A percentile compares a stretch with the other conserved stretches of the same genome.
These are phyloP conservation scores for Eilema sororculum DNA, from an alignment of 2,888 invertebrate genomes.

Conservation along the genomic window DNA sequence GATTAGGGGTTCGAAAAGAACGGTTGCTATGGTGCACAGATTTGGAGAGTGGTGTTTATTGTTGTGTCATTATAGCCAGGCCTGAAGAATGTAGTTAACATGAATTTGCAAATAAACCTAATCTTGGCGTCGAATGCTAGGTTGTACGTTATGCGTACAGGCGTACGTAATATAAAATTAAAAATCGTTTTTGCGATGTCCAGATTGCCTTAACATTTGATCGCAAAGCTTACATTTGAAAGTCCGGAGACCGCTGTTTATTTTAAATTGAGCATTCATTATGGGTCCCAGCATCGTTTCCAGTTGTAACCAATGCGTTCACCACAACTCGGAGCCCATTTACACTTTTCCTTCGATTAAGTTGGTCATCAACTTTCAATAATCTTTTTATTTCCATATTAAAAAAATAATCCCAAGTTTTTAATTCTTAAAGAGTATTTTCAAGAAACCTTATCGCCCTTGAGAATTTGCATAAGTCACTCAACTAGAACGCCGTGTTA, in stretches of 20 bases:
- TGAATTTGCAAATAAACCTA: neutral
- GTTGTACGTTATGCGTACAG: neutral
- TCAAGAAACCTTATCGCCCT: neutral
- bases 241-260: too few relatives aligned
- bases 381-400: neutral
- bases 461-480: constrained; percentile 4
- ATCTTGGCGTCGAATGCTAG: neutral
- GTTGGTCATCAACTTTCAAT: neutral
- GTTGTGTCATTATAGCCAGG: neutral
- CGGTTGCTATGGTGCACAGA: neutral
- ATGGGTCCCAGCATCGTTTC: too few relatives aligned
- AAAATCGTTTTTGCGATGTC: too few relatives aligned
- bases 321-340: neutral
- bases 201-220: too few relatives aligned
- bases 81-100: neutral
- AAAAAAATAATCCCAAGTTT: neutral
- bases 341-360: neutral
- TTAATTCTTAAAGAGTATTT: neutral
- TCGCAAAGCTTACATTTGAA: too few relatives aligned
- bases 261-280: too few relatives aligned
- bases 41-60: neutral
- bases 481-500: neutral
- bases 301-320: too few relatives aligned
- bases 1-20: neutral
- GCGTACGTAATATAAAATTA: too few relatives aligned